Conservation (phyloP, 2,113 vertebrate species). For the Sialia sialis region DNA sequence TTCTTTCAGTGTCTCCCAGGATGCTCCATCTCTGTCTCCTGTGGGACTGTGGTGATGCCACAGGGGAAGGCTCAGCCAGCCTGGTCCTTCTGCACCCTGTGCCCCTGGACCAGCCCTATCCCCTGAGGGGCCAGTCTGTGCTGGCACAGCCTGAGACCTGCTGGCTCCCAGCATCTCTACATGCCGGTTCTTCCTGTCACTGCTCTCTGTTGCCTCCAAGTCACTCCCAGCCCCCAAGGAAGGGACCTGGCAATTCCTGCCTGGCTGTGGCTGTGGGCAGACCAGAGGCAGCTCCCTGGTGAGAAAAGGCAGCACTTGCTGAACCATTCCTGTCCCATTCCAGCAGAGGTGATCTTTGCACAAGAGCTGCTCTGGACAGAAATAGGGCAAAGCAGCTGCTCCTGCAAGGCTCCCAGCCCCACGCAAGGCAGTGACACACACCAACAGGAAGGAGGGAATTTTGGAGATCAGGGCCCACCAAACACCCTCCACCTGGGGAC, state of each 20-base stretch:
- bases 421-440: not conserved
- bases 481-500: not conserved
- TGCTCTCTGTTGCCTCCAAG: not conserved
- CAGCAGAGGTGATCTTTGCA: accelerated
- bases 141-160: not conserved
- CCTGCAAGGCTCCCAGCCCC: conserved; percentile 56
- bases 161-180: not conserved
- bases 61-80: accelerated
- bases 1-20: not conserved
- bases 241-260: not conserved
- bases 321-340: not conserved
- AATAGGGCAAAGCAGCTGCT: accelerated
- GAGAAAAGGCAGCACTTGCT: accelerated
- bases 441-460: accelerated
- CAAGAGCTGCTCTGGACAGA: not conserved
- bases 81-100: accelerated
- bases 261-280: not conserved
- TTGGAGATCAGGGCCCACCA: too few relatives aligned
- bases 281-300: not conserved
- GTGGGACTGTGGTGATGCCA: accelerated
- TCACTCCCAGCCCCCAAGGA: not conserved
- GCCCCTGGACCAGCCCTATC: accelerated
- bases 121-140: not conserved
- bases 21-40: accelerated
- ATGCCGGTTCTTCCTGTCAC: not conserved